Evolutionary conservation across 2,888 invertebrate species (phyloP), one percentile per base, ranked within the genome.

Genomic region (Anaspis maculata): DNA sequence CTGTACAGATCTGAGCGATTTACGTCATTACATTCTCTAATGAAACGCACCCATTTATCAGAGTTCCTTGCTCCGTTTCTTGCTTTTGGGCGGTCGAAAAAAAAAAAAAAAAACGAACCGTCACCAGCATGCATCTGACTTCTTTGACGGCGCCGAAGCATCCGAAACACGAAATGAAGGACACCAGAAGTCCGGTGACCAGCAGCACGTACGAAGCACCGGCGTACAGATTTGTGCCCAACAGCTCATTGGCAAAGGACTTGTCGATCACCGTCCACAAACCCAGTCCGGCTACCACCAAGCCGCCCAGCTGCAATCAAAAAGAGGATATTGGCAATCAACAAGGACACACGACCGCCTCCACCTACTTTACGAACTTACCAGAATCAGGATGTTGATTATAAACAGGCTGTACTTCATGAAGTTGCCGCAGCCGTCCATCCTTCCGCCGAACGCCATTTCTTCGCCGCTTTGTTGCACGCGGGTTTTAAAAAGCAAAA

Each of bases 141-240:
- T 95, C 94, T 61, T 84, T 87, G 26, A 87, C 80, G n/a, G 94
- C 90, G 25, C 94, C 95, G 55, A 89, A 75, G 66, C 92, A 94
- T 35, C 95, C 95, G 42, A 95, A 76, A 63, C 92, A 82, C 6
- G 94, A 84, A 32, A 94, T 75, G 42, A 92, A 57, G 52, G 87
- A 78, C 39, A 90, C 79, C 40, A 87, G 71, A 16, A 81, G 75
- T 3, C 94, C 92, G 38, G 86, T 84, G 13, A 79, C 80, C 30
- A 91, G 77, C 42, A 94, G 71, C 37, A 91, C 83, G 54, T 81
- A 86, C 23, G 91, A 81, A 0, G 91, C 82, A 14, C 88, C 90
- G 30, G 84, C 78, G 66, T 88, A 88, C 54, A 94, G 72, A 68
- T 89, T 86, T 52, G 84, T 89, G 37, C 88, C 89, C 45, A 91